Conservation (phyloP, 2,797 vertebrate species). For the Lycodopsis pacificus region DNA sequence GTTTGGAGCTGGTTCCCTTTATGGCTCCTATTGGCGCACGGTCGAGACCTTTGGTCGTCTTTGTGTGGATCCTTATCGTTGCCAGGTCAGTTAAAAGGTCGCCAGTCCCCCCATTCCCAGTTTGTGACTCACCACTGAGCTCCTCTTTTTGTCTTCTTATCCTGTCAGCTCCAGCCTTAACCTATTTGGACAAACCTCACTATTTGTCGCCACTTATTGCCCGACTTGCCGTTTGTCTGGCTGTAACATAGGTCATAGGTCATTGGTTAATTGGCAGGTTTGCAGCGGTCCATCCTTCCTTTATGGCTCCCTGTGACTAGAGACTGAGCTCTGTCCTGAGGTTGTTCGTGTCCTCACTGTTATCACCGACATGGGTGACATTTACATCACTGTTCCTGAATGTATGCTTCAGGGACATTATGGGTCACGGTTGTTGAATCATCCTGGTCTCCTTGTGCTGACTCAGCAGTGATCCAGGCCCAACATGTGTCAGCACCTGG, state of each 20-base stretch:
- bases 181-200: slow-evolving; percentile 27
- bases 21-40: slow-evolving; percentile 50
- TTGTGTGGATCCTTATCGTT: neutral
- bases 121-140: slow-evolving; percentile 60
- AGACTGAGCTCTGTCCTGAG: slow-evolving; percentile 52
- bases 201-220: slow-evolving; percentile 15
- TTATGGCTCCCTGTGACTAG: slow-evolving; percentile 42
- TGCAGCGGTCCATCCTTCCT: slow-evolving; percentile 49
- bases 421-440: slow-evolving; percentile 17
- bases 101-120: neutral
- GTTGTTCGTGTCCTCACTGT: slow-evolving; percentile 21
- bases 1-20: slow-evolving; percentile 36
- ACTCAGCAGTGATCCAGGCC: neutral
- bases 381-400: slow-evolving; percentile 33
- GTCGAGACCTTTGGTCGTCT: slow-evolving; percentile 45
- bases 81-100: slow-evolving; percentile 58
- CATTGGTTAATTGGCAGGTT: slow-evolving; percentile 47
- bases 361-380: slow-evolving; percentile 16
- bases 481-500: neutral
- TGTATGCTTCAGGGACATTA: slow-evolving; percentile 1
- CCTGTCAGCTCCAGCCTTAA: slow-evolving; percentile 38
- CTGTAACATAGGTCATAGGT: slow-evolving; percentile 36
- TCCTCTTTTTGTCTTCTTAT: slow-evolving; percentile 50
- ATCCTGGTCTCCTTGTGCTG: neutral
- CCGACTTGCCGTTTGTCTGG: slow-evolving; percentile 18